A percentile compares a stretch with the other conserved stretches of the same genome.
These are phyloP conservation scores for Lasiommata megera DNA, from an alignment of 2,888 invertebrate genomes.

Conservation along the genomic window DNA sequence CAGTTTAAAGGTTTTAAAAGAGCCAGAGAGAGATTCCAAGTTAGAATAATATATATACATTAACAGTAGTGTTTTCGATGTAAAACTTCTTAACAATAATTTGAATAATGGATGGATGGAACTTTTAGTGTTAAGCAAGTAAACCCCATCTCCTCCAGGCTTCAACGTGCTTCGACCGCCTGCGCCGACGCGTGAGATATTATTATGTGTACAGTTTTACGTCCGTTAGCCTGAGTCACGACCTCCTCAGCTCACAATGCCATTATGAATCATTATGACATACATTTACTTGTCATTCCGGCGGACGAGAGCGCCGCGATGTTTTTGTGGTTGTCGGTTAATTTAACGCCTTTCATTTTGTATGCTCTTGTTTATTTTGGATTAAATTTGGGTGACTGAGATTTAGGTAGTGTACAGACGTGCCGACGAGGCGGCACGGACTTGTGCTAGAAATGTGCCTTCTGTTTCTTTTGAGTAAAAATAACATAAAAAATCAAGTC, in stretches of 20 bases:
- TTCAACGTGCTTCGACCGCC: background rate
- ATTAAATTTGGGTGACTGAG: slow-evolving; percentile 2
- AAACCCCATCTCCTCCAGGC: too few species aligned
- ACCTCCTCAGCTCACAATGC: background rate
- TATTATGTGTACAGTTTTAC: slow-evolving; percentile 23
- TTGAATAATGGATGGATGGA: too few species aligned
- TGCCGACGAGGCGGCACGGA: background rate
- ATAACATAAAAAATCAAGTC: too few species aligned
- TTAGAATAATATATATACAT: too few species aligned
- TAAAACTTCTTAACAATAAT: too few species aligned
- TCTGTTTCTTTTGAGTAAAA: background rate
- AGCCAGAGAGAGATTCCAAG: too few species aligned
- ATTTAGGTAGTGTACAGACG: background rate
- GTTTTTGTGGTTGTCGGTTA: slow-evolving; percentile 1
- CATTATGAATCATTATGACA: slow-evolving; percentile 30
- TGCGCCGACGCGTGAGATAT: too few species aligned
- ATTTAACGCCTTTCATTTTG: slow-evolving; percentile 11
- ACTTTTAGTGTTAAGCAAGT: too few species aligned
- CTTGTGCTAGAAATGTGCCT: background rate
- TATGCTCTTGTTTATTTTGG: slow-evolving; percentile 3
- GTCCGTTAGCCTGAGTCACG: slow-evolving; percentile 28
- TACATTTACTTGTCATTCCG: slow-evolving; percentile 23
- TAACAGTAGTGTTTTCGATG: too few species aligned
- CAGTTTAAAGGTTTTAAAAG: too few species aligned
- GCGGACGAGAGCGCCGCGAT: slow-evolving; percentile 9